Evolutionary conservation across 2,888 invertebrate genomes (phyloP), one percentile per base, ranked within the genome.

Genomic region (Ormyrus pomaceus): DNA sequence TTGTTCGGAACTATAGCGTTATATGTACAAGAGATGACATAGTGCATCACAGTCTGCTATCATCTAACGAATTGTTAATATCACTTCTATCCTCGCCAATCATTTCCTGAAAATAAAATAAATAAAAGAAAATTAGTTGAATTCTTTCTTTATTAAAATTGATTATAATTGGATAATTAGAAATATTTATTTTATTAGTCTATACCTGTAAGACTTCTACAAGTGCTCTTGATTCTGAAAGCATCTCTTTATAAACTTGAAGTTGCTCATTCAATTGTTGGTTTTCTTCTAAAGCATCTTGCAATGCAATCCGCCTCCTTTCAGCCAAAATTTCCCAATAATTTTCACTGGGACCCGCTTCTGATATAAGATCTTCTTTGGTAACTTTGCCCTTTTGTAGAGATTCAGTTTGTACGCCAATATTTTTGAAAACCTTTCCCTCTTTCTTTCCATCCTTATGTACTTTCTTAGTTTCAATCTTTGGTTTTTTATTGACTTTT

Each of bases 291-390:
- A 96, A 92, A 48, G 95, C 93, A 82, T 95, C 94, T 85, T 96
- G 93, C 48, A 96, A 90, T 2, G 95, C 95, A 84, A 93, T 91
- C 79, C 95, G 93, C 80, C 96, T 93, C 86, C 94, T 94, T 88
- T 95, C 96, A 46, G 96, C 95, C 82, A 96, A 88, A 65, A 93
- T 91, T 90, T 95, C 92, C 95, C 96, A 96, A 88, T 96, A 96
- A 82, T 93, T 93, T 86, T 94, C 94, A 78, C 95, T 94, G 5
- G 96, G 94, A 56, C 92, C 93, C 77, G 93, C 93, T 78, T 94
- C 93, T 61, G 94, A 93, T 0, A 94, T 95, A 55, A 96, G 91
- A 88, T 96, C 96, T 84, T 94, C 93, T 9, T 91, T 93, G 68
- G 94, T 93, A 56, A 95, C 92, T 85, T 92, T 92, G 69, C 91